Evolutionary conservation across 2,888 invertebrate genomes (phyloP).

Genomic region (Seira sanloemensis): DNA sequence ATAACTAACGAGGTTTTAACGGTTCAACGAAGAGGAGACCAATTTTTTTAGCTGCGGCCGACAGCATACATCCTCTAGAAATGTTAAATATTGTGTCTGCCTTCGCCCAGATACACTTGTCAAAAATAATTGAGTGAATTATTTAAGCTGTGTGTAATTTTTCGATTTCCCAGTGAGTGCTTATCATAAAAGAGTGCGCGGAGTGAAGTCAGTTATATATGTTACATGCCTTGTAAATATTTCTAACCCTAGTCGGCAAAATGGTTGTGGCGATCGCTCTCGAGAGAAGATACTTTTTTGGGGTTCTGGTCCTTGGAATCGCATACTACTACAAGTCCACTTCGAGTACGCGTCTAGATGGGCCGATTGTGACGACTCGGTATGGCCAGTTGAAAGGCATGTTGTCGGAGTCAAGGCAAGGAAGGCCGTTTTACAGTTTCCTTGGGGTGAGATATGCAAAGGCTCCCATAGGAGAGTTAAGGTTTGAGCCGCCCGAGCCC

Average conservation of each 20-base stretch:
- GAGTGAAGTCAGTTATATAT: background rate
- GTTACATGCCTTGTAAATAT: too few species aligned
- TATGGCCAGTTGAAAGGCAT: slow-evolving; percentile 56
- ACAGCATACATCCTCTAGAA: background rate
- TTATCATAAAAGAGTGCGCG: background rate
- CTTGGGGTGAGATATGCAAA: slow-evolving; percentile 50
- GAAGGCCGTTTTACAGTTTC: slow-evolving; percentile 46
- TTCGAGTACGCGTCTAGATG: slow-evolving; percentile 47
- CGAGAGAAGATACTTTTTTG: slow-evolving; percentile 41
- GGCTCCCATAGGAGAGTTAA: slow-evolving; percentile 25
- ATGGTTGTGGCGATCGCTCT: slow-evolving; percentile 12
- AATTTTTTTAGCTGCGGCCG: background rate
- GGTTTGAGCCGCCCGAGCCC: slow-evolving; percentile 50
- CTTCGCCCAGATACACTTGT: too few species aligned
- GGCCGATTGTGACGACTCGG: slow-evolving; percentile 45
- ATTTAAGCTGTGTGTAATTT: background rate
- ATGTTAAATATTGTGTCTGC: background rate
- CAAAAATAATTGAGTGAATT: background rate
- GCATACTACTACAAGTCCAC: slow-evolving; percentile 62
- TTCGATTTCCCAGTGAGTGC: background rate
- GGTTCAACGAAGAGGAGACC: background rate
- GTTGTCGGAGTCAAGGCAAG: slow-evolving; percentile 48
- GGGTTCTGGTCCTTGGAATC: slow-evolving; percentile 54
- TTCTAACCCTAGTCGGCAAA: too few species aligned
- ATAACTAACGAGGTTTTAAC: background rate